Conservation (phyloP, 2,797 vertebrate genomes). For the Clarias fuscus region DNA sequence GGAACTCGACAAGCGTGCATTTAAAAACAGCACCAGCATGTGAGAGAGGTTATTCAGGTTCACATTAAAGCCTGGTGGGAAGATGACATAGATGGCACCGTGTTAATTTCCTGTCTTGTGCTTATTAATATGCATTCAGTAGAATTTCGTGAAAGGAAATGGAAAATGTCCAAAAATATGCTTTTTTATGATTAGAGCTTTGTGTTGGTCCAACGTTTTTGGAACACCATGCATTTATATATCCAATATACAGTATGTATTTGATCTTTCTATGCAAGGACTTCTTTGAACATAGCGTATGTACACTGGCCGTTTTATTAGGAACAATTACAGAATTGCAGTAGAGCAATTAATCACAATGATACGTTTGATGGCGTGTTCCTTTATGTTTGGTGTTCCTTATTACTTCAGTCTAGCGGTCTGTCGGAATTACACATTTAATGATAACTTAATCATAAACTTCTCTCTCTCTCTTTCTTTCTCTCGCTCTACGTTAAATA, state of each 20-base stretch:
- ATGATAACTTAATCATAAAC: too few species aligned
- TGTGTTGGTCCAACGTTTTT: neutral
- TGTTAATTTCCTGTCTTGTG: neutral
- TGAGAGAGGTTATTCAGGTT: neutral
- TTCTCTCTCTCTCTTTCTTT: too few species aligned
- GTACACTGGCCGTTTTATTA: neutral
- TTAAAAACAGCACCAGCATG: neutral
- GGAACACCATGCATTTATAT: neutral
- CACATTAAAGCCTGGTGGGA: neutral
- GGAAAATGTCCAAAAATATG: neutral
- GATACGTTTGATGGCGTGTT: too few species aligned
- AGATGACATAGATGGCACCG: neutral
- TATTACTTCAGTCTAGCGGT: too few species aligned
- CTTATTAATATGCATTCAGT: neutral
- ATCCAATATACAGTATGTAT: too few species aligned
- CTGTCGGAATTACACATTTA: too few species aligned
- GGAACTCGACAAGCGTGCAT: neutral
- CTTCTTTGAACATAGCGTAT: neutral
- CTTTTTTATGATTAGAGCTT: neutral
- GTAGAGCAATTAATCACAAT: too few species aligned
- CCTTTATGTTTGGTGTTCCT: too few species aligned
- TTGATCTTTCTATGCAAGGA: neutral
- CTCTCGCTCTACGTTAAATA: too few species aligned
- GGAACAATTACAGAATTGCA: neutral
- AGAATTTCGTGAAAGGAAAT: slow-evolving; percentile 7